A percentile compares a stretch with the other conserved stretches of the same genome.
phyloP scores from a whole-genome alignment of 2,113 vertebrate genomes.

The Clarias batrachus region DNA sequence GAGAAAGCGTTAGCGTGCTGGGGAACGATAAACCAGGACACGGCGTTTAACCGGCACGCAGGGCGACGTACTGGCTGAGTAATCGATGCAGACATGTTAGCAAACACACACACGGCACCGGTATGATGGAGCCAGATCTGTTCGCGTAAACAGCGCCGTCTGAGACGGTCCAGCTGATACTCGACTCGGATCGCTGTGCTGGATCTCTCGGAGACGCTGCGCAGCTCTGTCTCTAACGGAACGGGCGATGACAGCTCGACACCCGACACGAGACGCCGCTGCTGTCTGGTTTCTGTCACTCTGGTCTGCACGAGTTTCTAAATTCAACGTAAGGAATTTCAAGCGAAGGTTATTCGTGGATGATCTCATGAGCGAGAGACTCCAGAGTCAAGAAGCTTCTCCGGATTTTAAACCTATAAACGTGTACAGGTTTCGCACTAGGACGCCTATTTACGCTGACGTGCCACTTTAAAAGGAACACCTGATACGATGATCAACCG shows the following conservation, averaged over 20 bases:
- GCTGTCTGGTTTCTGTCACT: background rate
- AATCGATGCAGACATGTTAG: background rate
- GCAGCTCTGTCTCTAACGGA: background rate
- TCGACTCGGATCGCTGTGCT: background rate
- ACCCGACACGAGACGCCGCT: background rate
- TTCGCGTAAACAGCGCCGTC: background rate
- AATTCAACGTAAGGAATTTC: background rate
- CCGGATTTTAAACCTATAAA: background rate
- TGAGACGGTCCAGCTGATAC: background rate
- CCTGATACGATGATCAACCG: background rate
- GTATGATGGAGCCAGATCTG: background rate
- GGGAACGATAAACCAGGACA: background rate
- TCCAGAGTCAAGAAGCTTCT: background rate
- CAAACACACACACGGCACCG: background rate
- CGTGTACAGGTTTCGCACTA: too few relatives aligned
- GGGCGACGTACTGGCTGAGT: background rate
- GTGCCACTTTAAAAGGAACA: background rate
- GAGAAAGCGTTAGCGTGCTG: background rate
- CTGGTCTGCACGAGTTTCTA: background rate
- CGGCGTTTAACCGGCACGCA: background rate
- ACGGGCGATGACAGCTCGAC: background rate
- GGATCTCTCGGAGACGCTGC: background rate
- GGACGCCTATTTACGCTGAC: background rate
- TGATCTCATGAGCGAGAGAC: background rate
- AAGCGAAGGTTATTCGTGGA: background rate